Base-by-base conservation (phyloP, 2,113 vertebrate genomes). In the Terrapene triunguis region DNA sequence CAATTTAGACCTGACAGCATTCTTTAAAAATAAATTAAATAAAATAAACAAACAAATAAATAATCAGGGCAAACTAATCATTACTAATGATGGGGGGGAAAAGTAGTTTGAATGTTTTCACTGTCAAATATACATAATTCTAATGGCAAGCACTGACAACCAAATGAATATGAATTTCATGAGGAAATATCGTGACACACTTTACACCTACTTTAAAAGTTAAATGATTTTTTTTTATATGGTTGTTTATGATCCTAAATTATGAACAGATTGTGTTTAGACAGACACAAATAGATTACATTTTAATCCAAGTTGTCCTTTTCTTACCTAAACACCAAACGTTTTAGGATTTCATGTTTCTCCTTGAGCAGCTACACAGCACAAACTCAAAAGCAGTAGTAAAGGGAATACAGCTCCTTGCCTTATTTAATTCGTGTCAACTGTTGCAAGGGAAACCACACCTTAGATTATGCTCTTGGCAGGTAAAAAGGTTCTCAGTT, bases 341-440 rank as follows among this genome's bases (percentile, higher is more conserved):
- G 0, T 74, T 78, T 78, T n/a, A 94, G 2, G 48, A 78, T 80
- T 86, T 65, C 19, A 19, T 10, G 35, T 86, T 95, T 95, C 82
- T 87, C 82, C 65, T 87, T 76, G 38, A 90, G 72, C 80, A 93
- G 48, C 78, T 69, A 94, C 62, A 78, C 4, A 90, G 22, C 44
- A 89, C 4, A 94, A 85, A 3, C 3, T 44, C 22, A 48, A 9
- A 87, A 90, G 35, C 2, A 89, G 12, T 19, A 92, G 55, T n/a
- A 82, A 80, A 84, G 2, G 35, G 8, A 94, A 78, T 50, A 94
- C 1, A 86, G 16, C 38, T 85, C 86, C 89, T 85, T 14, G 32
- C n/a, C 42, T 96, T 74, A 91, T 29, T 92, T 92, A 92, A 87
- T 57, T 95, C 21, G 83, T 10, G 3, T 65, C 50, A 91, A 17